These are phyloP conservation scores for Metaphire vulgaris DNA, from an alignment of 1,140 invertebrate genomes.

Conservation along the genomic window DNA sequence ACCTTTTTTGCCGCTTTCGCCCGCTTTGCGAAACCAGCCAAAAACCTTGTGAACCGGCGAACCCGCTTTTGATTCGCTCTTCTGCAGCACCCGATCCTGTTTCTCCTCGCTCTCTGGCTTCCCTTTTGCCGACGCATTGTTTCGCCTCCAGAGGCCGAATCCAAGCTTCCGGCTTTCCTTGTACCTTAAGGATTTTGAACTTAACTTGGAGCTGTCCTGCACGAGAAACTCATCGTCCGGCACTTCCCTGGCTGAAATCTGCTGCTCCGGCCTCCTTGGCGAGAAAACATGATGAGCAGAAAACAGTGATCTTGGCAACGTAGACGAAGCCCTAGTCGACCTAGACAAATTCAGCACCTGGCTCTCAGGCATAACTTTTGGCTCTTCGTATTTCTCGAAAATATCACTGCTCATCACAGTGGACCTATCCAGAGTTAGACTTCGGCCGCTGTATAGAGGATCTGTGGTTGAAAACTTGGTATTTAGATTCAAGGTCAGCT, in stretches of 20 bases:
- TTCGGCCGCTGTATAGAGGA: not conserved
- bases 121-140: slow-evolving; percentile 52
- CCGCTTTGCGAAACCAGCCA: slow-evolving; percentile 21
- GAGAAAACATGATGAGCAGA: no score
- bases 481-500: not conserved
- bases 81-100: slow-evolving; percentile 27
- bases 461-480: not conserved
- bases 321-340: not conserved
- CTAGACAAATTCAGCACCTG: not conserved
- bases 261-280: not conserved
- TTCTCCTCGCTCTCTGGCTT: slow-evolving; percentile 56
- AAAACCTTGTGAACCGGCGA: slow-evolving; percentile 33
- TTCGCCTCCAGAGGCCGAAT: slow-evolving; percentile 13
- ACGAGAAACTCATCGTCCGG: slow-evolving; percentile 10
- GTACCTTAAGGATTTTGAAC: slow-evolving; percentile 51
- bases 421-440: not conserved
- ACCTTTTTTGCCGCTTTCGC: slow-evolving; percentile 9
- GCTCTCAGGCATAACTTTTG: not conserved
- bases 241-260: not conserved
- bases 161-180: slow-evolving; percentile 50
- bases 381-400: not conserved
- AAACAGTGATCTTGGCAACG: not conserved
- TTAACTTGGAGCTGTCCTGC: slow-evolving; percentile 51
- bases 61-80: slow-evolving; percentile 50
- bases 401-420: not conserved